phyloP scores from a whole-genome alignment of 30 jellyfish, hydroid and myxozoan genomes.

The Hydractinia echinata region DNA sequence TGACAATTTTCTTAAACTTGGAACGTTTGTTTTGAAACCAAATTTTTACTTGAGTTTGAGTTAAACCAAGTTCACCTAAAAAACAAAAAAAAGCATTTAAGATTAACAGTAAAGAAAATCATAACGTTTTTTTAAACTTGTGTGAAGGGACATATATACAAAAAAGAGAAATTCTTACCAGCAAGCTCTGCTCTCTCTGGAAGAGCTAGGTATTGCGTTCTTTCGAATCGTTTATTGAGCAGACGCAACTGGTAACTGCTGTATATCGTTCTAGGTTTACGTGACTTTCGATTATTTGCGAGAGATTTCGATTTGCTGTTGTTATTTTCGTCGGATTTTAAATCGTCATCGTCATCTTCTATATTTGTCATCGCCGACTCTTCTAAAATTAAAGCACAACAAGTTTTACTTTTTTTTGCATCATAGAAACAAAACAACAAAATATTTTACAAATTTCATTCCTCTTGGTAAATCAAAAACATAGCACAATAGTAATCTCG shows the following conservation, averaged over 20 bases:
- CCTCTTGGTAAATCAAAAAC: too few species aligned
- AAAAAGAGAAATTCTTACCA: not conserved
- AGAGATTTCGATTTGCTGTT: slow-evolving; percentile 22
- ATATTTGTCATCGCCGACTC: not conserved
- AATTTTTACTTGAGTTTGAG: slow-evolving; percentile 81
- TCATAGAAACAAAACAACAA: too few species aligned
- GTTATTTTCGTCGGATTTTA: not conserved
- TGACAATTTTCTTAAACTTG: slow-evolving; percentile 61
- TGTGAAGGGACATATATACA: not conserved
- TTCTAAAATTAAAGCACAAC: not conserved
- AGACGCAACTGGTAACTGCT: slow-evolving; percentile 76
- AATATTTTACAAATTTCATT: too few species aligned
- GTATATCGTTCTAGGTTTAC: slow-evolving; percentile 86
- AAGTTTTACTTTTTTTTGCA: too few species aligned
- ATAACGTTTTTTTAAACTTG: not conserved
- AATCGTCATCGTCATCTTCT: not conserved
- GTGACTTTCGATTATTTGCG: slow-evolving; percentile 35
- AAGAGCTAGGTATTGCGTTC: slow-evolving; percentile 67
- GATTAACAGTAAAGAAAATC: not conserved
- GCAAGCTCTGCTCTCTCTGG: slow-evolving; percentile 98
- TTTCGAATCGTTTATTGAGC: slow-evolving; percentile 56
- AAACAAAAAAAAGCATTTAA: not conserved
- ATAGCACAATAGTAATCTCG: too few species aligned
- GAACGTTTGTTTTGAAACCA: slow-evolving; percentile 95
- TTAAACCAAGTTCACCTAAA: slow-evolving; percentile 45